These are phyloP conservation scores for Eupeodes corollae DNA, from an alignment of 1,140 invertebrate species.

Conservation along the genomic window DNA sequence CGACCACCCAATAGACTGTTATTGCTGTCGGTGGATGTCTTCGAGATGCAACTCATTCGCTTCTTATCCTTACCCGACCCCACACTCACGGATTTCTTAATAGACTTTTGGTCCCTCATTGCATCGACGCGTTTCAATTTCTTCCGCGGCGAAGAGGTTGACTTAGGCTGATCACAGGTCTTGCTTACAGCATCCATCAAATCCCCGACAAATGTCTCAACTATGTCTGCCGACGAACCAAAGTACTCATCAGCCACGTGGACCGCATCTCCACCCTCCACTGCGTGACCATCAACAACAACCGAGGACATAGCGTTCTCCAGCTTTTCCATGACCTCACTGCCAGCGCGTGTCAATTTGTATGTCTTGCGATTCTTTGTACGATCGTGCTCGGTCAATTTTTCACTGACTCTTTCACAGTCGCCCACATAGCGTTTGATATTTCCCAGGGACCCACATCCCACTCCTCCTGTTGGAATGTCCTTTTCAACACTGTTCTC, in stretches of 20 bases:
- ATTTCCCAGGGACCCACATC: constrained; percentile 9
- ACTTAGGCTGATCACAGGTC: no score
- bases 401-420: constrained; percentile 27
- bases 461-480: neutral
- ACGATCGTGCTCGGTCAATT: constrained; percentile 25
- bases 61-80: constrained; percentile 22
- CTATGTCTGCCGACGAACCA: constrained; percentile 36
- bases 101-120: constrained; percentile 5
- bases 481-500: constrained; percentile 33
- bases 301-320: neutral
- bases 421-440: constrained; percentile 32
- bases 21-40: constrained; percentile 34
- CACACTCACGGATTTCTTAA: constrained; percentile 8
- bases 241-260: constrained; percentile 51
- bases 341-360: constrained; percentile 17
- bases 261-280: constrained; percentile 40
- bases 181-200: constrained; percentile 41
- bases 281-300: constrained; percentile 31
- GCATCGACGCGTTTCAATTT: constrained; percentile 7
- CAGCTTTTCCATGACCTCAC: constrained; percentile 2
- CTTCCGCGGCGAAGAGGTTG: neutral
- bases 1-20: constrained; percentile 17
- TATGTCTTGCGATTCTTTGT: constrained; percentile 34
- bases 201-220: constrained; percentile 46
- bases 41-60: constrained; percentile 32